A percentile compares a stretch with the other conserved stretches of the same genome.
These are phyloP conservation scores for Apotomis turbidana DNA, from an alignment of 2,888 invertebrate genomes.

Conservation along the genomic window DNA sequence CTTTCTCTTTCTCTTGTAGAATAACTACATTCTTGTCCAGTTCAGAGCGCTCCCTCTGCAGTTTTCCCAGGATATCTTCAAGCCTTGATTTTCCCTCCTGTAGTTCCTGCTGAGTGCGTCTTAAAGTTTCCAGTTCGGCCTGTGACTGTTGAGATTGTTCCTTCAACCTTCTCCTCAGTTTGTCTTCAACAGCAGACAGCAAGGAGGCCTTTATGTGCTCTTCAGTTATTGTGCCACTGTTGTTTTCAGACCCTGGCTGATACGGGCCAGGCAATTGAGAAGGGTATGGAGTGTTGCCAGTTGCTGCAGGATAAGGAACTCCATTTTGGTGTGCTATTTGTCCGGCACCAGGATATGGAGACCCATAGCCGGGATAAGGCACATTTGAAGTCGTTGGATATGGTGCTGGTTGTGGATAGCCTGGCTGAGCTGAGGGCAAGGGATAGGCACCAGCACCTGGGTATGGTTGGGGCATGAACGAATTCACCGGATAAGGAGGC, in stretches of 20 bases:
- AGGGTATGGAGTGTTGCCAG: slow-evolving; percentile 63
- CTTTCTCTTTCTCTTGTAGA: slow-evolving; percentile 93
- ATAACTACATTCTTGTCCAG: slow-evolving; percentile 92
- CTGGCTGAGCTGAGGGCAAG: slow-evolving; percentile 59
- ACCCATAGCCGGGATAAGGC: slow-evolving; percentile 81
- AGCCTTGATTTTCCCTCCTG: slow-evolving; percentile 92
- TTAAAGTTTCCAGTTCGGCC: slow-evolving; percentile 95
- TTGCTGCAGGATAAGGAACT: slow-evolving; percentile 60
- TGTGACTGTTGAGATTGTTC: slow-evolving; percentile 96
- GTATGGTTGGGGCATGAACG: slow-evolving; percentile 73
- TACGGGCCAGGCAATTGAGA: slow-evolving; percentile 54
- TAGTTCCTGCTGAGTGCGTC: slow-evolving; percentile 93
- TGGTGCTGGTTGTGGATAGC: slow-evolving; percentile 71
- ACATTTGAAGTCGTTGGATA: slow-evolving; percentile 72
- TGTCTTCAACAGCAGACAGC: slow-evolving; percentile 97
- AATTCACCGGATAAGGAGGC: slow-evolving; percentile 83
- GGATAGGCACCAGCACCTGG: slow-evolving; percentile 72
- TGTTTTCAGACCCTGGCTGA: slow-evolving; percentile 67
- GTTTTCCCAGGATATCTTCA: slow-evolving; percentile 89
- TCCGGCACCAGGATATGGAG: slow-evolving; percentile 67
- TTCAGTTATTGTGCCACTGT: slow-evolving; percentile 94
- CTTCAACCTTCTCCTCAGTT: slow-evolving; percentile 92
- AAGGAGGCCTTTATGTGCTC: slow-evolving; percentile 97
- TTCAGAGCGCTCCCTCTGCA: slow-evolving; percentile 91
- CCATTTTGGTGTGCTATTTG: slow-evolving; percentile 52